Evolutionary conservation across 2,113 vertebrate species (phyloP).

Genomic region (Patagioenas fasciata): DNA sequence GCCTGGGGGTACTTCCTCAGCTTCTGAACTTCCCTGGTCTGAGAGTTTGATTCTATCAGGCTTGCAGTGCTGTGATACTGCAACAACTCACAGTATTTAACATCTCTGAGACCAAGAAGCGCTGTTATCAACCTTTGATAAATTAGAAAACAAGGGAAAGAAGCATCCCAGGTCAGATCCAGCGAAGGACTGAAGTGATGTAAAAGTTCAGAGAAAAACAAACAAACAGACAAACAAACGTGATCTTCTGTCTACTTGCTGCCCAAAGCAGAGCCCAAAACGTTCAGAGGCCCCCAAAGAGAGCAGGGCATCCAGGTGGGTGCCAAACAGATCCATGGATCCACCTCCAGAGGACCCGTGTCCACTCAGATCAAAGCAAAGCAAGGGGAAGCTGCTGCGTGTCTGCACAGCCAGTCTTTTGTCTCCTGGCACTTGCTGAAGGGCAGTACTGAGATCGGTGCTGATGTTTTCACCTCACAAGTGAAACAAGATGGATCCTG

Average conservation of each 20-base stretch:
- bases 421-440: background rate
- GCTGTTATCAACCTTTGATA: background rate
- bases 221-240: accelerated
- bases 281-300: background rate
- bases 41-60: background rate
- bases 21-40: background rate
- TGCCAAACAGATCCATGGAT: background rate
- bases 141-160: background rate
- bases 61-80: background rate
- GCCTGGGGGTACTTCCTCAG: background rate
- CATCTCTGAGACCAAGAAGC: background rate
- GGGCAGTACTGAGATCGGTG: background rate
- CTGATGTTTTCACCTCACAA: background rate
- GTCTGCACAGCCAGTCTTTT: background rate
- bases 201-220: background rate
- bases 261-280: background rate
- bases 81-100: background rate
- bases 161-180: background rate
- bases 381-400: background rate
- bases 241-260: background rate
- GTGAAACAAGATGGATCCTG: background rate
- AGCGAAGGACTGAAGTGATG: background rate
- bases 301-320: background rate
- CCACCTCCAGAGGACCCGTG: background rate
- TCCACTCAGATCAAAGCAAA: background rate